Evolutionary conservation across 2,113 vertebrate genomes (phyloP).

Genomic region (Scytalopus superciliaris): DNA sequence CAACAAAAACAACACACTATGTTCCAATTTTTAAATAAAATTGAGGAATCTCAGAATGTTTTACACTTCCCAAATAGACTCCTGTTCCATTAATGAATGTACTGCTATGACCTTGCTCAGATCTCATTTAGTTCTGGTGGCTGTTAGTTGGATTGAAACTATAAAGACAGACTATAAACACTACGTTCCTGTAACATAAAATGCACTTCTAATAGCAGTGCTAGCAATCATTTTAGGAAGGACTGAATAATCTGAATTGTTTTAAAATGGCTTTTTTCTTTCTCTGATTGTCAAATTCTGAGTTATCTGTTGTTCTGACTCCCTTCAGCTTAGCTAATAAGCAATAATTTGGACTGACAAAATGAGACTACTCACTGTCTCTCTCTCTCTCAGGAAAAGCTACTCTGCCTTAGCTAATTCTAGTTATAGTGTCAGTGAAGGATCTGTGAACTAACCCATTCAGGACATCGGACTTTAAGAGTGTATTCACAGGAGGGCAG

Average conservation of each 20-base stretch:
- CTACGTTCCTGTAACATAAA: neutral
- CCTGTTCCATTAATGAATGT: neutral
- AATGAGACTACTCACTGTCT: neutral
- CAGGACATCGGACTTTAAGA: neutral
- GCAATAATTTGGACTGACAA: neutral
- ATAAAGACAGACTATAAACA: neutral
- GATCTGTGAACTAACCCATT: neutral
- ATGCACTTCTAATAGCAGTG: neutral
- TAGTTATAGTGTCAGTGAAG: neutral
- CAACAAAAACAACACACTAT: constrained; percentile 57
- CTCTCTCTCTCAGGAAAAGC: neutral
- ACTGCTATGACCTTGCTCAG: neutral
- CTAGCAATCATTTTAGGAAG: neutral
- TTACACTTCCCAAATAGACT: neutral
- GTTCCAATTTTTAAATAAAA: constrained; percentile 22
- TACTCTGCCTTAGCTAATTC: neutral
- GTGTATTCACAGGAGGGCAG: neutral
- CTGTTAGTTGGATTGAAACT: neutral
- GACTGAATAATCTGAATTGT: neutral
- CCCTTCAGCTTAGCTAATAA: neutral
- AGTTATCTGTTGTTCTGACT: neutral
- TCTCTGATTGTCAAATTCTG: neutral
- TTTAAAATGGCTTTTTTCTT: neutral
- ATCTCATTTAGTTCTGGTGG: neutral
- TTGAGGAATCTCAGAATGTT: constrained; percentile 49